Base-by-base conservation (phyloP, 1,140 invertebrate species). In the Ceratina australensis region DNA sequence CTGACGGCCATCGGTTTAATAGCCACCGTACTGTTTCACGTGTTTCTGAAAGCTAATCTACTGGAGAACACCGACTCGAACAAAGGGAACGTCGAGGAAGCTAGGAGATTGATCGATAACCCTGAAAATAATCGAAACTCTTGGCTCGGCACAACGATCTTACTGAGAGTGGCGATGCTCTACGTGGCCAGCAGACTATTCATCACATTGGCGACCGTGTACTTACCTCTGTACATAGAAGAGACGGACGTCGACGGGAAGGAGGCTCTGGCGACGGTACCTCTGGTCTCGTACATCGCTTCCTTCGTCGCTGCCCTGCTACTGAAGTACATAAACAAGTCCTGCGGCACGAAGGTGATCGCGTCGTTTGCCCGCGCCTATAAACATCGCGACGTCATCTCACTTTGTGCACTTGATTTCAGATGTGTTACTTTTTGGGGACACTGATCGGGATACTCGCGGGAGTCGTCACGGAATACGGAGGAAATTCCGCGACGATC, bases 171-270 rank as follows among this genome's bases (percentile, higher is more conserved):
- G 0, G 91, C 92, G 13, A 81, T 92, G 84, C 80, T 92, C 75
- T 98, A 98, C 87, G 97, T 98, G 82, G 95, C 95, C 20, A 96
- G 97, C 22, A 93, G 97, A 82, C 91, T 98, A 15, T 97, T 96
- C 87, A 95, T 97, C 79, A 97, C 97, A 79, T 90, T 98, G 49
- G 96, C 96, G 60, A 94, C 98, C 79, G 95, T 97, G 4, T 98
- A 98, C 86, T 94, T 98, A 61, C 97, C 97, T 5, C 92, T 98
- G 79, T 98, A 97, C 91, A 93, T 98, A 59, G 96, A 97, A 83
- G 96, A 98, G 90, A 84, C 87, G 10, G 86, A 89, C 42, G 82
- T 91, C n/a, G 89, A 89, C n/a, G 91, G 91, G 28, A 91, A 92
- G 49, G 94, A 93, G 85, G 94, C 95, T 77, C 94, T 99, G 18